These are phyloP conservation scores for Ectemnius lituratus DNA, from an alignment of 2,888 invertebrate genomes.

Conservation along the genomic window DNA sequence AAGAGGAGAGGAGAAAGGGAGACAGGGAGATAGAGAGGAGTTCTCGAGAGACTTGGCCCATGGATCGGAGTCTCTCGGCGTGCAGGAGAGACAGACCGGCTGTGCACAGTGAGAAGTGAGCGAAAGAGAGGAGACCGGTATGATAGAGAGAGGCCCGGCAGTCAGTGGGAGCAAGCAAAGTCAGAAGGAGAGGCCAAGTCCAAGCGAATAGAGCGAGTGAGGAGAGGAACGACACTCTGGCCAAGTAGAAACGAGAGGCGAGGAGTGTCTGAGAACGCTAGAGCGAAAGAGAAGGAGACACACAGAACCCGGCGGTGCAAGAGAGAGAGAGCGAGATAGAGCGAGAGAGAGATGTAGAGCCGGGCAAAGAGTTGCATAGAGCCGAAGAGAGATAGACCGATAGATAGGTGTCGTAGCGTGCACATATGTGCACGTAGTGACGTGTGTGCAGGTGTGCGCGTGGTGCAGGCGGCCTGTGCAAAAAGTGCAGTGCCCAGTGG, in stretches of 20 bases:
- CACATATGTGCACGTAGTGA: slow-evolving; percentile 49
- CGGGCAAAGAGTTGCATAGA: slow-evolving; percentile 21
- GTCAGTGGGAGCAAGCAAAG: slow-evolving; percentile 1
- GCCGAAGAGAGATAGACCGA: slow-evolving; percentile 30
- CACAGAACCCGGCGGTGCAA: slow-evolving; percentile 13
- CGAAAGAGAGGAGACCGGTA: slow-evolving; percentile 27
- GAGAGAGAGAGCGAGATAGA: slow-evolving; percentile 20
- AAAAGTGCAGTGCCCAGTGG: slow-evolving; percentile 62
- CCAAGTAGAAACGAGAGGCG: slow-evolving; percentile 20
- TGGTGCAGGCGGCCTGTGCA: slow-evolving; percentile 55
- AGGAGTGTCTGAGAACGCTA: background rate
- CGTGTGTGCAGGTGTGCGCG: slow-evolving; percentile 56
- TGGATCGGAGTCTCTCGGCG: background rate
- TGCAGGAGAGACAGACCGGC: slow-evolving; percentile 48
- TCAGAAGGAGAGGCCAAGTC: slow-evolving; percentile 15
- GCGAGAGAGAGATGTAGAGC: slow-evolving; percentile 3
- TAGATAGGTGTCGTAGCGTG: slow-evolving; percentile 52
- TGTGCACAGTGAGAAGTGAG: slow-evolving; percentile 46
- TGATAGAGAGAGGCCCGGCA: slow-evolving; percentile 7
- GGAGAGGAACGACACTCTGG: slow-evolving; percentile 4
- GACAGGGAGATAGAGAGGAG: slow-evolving; percentile 14
- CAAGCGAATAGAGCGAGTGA: slow-evolving; percentile 20
- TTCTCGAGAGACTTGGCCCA: too few species aligned
- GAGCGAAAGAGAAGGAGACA: slow-evolving; percentile 11
- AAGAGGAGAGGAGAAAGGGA: slow-evolving; percentile 21